Conservation (phyloP, 2,888 invertebrate genomes). For the Drosophila pegasa region DNA sequence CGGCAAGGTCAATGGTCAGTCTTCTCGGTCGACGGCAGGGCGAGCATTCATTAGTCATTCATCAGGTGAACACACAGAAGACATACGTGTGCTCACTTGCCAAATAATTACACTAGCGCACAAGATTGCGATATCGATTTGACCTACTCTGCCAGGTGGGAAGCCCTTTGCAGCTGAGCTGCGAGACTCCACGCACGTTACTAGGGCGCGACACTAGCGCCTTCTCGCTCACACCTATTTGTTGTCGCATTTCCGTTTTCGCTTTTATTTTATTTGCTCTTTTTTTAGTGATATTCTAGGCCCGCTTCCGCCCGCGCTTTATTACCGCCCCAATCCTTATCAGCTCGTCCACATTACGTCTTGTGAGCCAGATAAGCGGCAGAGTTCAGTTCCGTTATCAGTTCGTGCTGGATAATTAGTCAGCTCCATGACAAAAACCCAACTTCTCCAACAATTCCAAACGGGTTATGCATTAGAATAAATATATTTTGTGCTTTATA, state of each 20-base stretch:
- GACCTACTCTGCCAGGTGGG: constrained; percentile 7
- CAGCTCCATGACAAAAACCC: not conserved
- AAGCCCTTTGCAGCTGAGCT: not conserved
- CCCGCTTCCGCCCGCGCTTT: constrained; percentile 35
- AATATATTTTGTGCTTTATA: not conserved
- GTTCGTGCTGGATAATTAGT: constrained; percentile 42
- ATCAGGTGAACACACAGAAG: constrained; percentile 14
- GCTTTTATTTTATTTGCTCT: too few relatives aligned
- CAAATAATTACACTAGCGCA: constrained; percentile 46
- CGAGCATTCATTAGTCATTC: constrained; percentile 58
- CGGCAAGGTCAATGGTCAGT: constrained; percentile 67
- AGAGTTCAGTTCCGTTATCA: constrained; percentile 24
- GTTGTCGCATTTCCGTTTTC: constrained; percentile 51
- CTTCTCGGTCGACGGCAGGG: constrained; percentile 1
- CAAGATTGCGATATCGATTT: constrained; percentile 22
- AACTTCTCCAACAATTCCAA: constrained; percentile 7
- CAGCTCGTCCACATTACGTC: constrained; percentile 40
- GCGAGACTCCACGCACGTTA: not conserved
- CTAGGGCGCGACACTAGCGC: not conserved
- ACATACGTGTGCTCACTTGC: constrained; percentile 3
- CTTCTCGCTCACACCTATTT: constrained; percentile 3
- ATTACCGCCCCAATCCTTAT: constrained; percentile 38
- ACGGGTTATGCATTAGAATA: constrained; percentile 4
- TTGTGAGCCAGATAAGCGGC: constrained; percentile 51
- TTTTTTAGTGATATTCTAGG: constrained; percentile 9